Evolutionary conservation across 2,888 invertebrate species (phyloP), one percentile per base, ranked within the genome.

Genomic region (Hydroisotoma schaefferi): DNA sequence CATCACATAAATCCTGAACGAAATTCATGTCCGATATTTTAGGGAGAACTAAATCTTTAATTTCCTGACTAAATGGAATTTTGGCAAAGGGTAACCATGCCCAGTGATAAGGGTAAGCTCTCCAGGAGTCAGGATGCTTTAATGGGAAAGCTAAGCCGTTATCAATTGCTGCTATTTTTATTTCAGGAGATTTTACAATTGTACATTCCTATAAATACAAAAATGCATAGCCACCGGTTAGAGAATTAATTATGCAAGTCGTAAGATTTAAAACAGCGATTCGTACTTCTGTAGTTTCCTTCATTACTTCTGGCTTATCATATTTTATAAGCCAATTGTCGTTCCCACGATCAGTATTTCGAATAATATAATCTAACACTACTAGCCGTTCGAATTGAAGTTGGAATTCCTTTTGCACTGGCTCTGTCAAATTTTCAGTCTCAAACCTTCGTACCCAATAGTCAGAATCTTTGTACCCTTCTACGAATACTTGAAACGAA

Each of bases 101-200:
- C 99, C 99, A 99, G 26, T 67, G 94, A 81, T 97, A 99, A n/a
- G 99, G 99, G 83, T 99, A 99, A 29, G 98, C 95, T 70, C 99
- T 85, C 99, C 99, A 99, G 62, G 97, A 97, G 80, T 99, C 98
- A 0, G 99, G 99, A 80, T 99, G 99, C 77, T 99, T 99, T 80
- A 94, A 99, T 5, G 99, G 99, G 79, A 99, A 99, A 40, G 99
- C 98, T 69, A 99, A 80, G 5, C 99, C 99, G 80, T 99, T 99
- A 81, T 99, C 92, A 74, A 99, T 99, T 57, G 99, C 99, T 20
- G 98, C 97, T 71, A 99, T 88, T 69, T 85, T 86, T 33, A 98
- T 87, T 71, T 87, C 88, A 4, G 87, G 85, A 59, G 81, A 76
- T 68, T 82, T 80, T 1, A 84, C 81, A 46, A 83, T 70, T 70